Percentiles rank a stretch among this genome's conserved stretches.
These are phyloP conservation scores for Alcedo atthis DNA, from an alignment of 2,797 vertebrate genomes.

Conservation along the genomic window DNA sequence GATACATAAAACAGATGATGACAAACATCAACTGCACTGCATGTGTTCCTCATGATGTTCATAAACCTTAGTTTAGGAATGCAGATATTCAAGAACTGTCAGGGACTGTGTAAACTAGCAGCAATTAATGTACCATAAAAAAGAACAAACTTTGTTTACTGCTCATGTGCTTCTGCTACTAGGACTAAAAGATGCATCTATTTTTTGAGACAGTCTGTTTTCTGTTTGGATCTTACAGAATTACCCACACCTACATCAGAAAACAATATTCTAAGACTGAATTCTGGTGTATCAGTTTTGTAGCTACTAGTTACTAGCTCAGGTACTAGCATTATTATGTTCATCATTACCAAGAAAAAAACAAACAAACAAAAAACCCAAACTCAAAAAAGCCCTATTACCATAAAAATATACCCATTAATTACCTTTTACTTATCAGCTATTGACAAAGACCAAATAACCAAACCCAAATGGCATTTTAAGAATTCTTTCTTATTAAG, in stretches of 20 bases:
- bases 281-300: background rate
- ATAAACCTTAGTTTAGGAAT: conserved; percentile 30
- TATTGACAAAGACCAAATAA: background rate
- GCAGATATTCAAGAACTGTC: conserved; percentile 23
- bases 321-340: background rate
- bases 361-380: background rate
- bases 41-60: conserved; percentile 37
- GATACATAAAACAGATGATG: conserved; percentile 39
- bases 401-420: background rate
- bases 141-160: conserved; percentile 32
- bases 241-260: background rate
- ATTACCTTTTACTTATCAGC: background rate
- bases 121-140: background rate
- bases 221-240: background rate
- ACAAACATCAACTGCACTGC: conserved; percentile 49
- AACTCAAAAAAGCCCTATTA: background rate
- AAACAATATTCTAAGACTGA: background rate
- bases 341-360: background rate
- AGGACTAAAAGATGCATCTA: background rate
- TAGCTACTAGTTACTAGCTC: background rate
- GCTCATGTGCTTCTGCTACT: background rate
- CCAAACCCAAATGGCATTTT: background rate
- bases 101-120: conserved; percentile 9
- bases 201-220: background rate
- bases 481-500: background rate